These are phyloP conservation scores for Percopsis transmontana DNA, from an alignment of 2,113 vertebrate genomes.

Conservation along the genomic window DNA sequence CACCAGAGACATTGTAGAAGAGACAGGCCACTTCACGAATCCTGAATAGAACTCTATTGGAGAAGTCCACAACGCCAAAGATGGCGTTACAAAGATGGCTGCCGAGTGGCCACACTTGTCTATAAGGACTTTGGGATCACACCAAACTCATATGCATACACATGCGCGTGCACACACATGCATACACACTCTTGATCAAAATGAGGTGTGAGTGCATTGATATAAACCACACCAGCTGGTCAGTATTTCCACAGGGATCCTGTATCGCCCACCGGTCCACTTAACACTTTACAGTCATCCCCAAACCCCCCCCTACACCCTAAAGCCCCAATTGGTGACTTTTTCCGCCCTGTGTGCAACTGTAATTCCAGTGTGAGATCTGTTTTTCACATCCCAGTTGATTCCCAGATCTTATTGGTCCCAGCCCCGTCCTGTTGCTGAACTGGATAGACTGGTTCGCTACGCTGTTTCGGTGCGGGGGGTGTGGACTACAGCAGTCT, in stretches of 20 bases:
- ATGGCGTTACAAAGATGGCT: too few relatives aligned
- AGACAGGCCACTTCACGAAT: too few relatives aligned
- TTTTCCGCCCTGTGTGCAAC: constrained; percentile 42
- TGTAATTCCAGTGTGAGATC: constrained; percentile 22
- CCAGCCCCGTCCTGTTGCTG: constrained; percentile 34
- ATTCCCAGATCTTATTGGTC: constrained; percentile 41
- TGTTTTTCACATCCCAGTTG: constrained; percentile 57
- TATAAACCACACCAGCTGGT: not conserved
- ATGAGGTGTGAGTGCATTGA: too few relatives aligned
- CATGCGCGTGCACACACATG: not conserved
- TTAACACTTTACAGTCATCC: constrained; percentile 53
- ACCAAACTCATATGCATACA: not conserved
- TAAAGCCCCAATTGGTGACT: constrained; percentile 33
- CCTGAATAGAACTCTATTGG: too few relatives aligned
- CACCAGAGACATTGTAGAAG: too few relatives aligned
- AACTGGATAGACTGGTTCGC: constrained; percentile 35
- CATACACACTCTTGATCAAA: not conserved
- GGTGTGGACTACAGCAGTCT: constrained; percentile 4
- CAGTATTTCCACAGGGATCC: constrained; percentile 27
- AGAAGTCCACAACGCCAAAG: too few relatives aligned
- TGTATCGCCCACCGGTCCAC: too few relatives aligned
- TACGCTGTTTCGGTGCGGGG: constrained; percentile 22
- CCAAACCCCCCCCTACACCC: constrained; percentile 25
- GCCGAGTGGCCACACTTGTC: too few relatives aligned
- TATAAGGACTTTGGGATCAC: too few relatives aligned